Evolutionary conservation across 1,140 invertebrate genomes (phyloP), one percentile per base, ranked within the genome.

Genomic region (Aphaenogaster rudis): DNA sequence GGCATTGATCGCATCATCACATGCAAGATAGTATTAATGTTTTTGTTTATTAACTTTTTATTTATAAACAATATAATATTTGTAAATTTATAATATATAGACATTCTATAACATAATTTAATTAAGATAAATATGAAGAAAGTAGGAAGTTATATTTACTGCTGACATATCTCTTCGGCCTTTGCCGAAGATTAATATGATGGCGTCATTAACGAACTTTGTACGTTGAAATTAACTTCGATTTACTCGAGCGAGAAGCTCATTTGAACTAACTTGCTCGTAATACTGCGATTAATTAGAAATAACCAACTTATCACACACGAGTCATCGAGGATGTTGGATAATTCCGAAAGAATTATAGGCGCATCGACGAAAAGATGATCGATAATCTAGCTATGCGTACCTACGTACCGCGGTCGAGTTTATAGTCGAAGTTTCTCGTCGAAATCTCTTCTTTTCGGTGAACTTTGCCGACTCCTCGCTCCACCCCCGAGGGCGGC

Each of bases 361-460:
- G 42, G 33, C 28, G 42, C 45, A 71, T 80, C 64, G 33, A 15
- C 42, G 79, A 3, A 11, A 33, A 15, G 54, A 57, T 50, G 48
- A 87, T 87, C 54, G 67, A 72, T 84, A 84, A 81, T 82, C 36
- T 36, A 36, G 54, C 36, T 52, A 48, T 36, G 52, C 48, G 64
- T 28, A 50, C 11, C n/a, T 39, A 59, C 17, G 17, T 76, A 66
- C 36, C n/a, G 59, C 72, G 63, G 50, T 9, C 48, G 86, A 82
- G 42, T 86, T 82, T 54, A 69, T 59, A 86, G 78, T 9, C 45
- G 4, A 82, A 87, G 86, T 72, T 82, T 64, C 78, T 72, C 54
- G 36, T 87, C 66, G 74, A 66, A 67, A 86, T 87, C 78, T 87
- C 79, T 86, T 81, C 85, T 82, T 87, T 87, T 74, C 66, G 61